Base-by-base conservation (phyloP, 2,888 invertebrate species). In the Caenorhabditis wallacei region DNA sequence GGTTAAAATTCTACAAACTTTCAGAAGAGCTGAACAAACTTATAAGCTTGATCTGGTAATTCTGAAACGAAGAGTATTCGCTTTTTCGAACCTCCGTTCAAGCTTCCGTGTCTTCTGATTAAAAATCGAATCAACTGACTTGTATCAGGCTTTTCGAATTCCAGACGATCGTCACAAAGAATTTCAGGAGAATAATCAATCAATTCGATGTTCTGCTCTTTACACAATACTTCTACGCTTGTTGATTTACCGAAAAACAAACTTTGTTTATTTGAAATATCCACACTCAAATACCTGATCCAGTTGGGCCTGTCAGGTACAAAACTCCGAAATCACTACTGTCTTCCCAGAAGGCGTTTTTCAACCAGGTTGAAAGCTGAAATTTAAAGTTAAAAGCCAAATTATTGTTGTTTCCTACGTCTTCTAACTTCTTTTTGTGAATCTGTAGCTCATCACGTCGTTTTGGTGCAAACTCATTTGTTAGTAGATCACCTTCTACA, bases 161-260 rank as follows among this genome's bases (percentile, higher is more conserved):
- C 66, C 2, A 68, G 7, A 56, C 48, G 4, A 7, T 78, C 66
- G 30, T 82, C 51, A 24, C 69, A 26, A 11, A 69, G 43, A 8
- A 48, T n/a, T 18, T 82, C 82, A 13, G 64, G 71, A 16, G 57
- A 46, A 37, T 59, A 82, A 13, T 79, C 69, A 3, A 82, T 57
- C 11, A 79, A 20, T 30, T 78, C 74, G 16, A 82, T 59, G 4
- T 35, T 37, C 10, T 22, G 11, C 24, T 82, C 74, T 51, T 30
- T 64, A 26, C 79, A 79, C 18, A 82, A 8, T 7, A 82, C 74
- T 53, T 72, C 64, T 2, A 82, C 72, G n/a, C 57, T n/a, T 7
- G 74, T 82, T 10, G 82, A 82, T 64, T 82, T 82, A n/a, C 80
- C 79, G 68, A 22, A n/a, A n/a, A n/a, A n/a, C n/a, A n/a, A n/a